Percentiles rank a stretch among this genome's conserved stretches.
phyloP scores from a whole-genome alignment of 53 echinoderm and acorn worm species.

The Arbacia lixula region DNA sequence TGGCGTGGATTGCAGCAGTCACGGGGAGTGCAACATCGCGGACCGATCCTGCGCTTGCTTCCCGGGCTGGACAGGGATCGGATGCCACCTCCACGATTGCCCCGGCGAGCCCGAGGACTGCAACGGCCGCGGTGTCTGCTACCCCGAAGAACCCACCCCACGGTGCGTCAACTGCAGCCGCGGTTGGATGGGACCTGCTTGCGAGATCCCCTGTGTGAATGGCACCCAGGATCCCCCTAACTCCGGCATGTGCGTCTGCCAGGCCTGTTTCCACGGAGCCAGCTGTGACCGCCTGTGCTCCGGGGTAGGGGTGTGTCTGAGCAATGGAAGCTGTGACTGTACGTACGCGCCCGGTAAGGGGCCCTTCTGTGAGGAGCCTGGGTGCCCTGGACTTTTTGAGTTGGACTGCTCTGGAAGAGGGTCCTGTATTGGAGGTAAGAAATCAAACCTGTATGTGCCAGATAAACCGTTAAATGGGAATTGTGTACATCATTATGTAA shows the following conservation, averaged over 20 bases:
- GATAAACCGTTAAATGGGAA: too few species aligned
- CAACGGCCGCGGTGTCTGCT: constrained; percentile 73
- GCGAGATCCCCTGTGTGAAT: constrained; percentile 71
- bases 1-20: constrained; percentile 80
- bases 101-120: constrained; percentile 85
- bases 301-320: constrained; percentile 62
- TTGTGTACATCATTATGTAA: background rate
- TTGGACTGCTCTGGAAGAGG: constrained; percentile 88
- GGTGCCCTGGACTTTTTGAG: constrained; percentile 75
- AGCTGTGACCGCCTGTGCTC: constrained; percentile 81
- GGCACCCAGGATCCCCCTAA: constrained; percentile 63
- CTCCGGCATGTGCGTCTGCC: constrained; percentile 85
- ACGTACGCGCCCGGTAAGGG: constrained; percentile 78
- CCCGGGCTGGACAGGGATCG: constrained; percentile 82
- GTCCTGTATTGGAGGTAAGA: constrained; percentile 70
- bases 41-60: constrained; percentile 68
- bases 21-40: constrained; percentile 82
- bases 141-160: constrained; percentile 69
- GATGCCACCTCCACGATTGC: constrained; percentile 85
- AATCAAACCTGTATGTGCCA: too few species aligned
- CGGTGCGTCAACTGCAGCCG: constrained; percentile 64
- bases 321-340: constrained; percentile 73
- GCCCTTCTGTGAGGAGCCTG: constrained; percentile 74
- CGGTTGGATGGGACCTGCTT: constrained; percentile 84
- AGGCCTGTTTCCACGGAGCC: constrained; percentile 79